Evolutionary conservation across 30 jellyfish, hydroid and myxozoan genomes (phyloP).

Genomic region (Aurelia sp.): DNA sequence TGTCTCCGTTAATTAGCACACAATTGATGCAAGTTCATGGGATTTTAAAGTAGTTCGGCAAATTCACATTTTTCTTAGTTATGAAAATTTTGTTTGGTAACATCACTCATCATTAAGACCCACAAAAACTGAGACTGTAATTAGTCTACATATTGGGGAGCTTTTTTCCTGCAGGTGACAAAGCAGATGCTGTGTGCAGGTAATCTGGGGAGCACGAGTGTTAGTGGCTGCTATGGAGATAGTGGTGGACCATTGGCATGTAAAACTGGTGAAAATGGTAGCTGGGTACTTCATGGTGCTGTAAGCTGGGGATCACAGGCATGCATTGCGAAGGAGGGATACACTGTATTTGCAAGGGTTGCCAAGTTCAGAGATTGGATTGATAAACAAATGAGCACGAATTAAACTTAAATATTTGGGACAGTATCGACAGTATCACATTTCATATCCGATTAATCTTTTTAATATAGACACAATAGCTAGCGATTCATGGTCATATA

Average conservation of each 20-base stretch:
- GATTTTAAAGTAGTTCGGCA: too few species aligned
- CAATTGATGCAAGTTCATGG: too few species aligned
- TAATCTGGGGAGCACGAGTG: conserved; percentile 61
- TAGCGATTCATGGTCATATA: too few species aligned
- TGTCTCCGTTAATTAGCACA: too few species aligned
- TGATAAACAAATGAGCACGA: conserved; percentile 55
- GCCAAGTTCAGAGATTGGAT: conserved; percentile 78
- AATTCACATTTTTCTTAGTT: too few species aligned
- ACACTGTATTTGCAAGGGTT: conserved; percentile 83
- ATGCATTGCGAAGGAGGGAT: conserved; percentile 69
- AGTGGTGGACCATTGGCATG: conserved; percentile 89
- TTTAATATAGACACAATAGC: too few species aligned
- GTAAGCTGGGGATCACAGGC: conserved; percentile 91
- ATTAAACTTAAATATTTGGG: neutral
- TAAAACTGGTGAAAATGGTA: conserved; percentile 70
- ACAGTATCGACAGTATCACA: too few species aligned
- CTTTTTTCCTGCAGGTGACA: conserved; percentile 28
- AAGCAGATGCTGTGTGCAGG: conserved; percentile 87
- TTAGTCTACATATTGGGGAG: too few species aligned
- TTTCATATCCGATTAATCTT: too few species aligned
- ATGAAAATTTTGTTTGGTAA: too few species aligned
- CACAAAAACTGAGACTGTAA: too few species aligned
- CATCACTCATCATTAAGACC: too few species aligned
- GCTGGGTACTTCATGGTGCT: conserved; percentile 82
- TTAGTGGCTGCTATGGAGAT: conserved; percentile 89